Evolutionary conservation across 2,797 vertebrate species (phyloP).

Genomic region (Microhierax caerulescens): DNA sequence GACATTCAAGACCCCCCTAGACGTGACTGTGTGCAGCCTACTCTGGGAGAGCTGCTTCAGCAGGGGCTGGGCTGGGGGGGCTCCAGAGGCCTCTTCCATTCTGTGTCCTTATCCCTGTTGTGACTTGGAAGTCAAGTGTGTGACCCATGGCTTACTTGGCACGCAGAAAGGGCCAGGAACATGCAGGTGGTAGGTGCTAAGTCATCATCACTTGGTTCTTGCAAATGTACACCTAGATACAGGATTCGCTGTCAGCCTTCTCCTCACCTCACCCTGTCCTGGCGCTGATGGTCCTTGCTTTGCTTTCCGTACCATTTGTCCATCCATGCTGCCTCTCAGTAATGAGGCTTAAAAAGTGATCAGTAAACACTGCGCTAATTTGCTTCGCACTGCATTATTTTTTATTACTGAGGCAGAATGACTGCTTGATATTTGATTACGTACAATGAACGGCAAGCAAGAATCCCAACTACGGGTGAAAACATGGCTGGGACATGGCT

Average conservation of each 20-base stretch:
- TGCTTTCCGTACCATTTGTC: neutral
- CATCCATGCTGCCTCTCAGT: neutral
- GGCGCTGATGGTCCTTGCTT: neutral
- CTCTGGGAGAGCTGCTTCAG: no score
- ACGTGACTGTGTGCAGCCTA: no score
- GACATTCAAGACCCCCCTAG: no score
- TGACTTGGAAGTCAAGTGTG: neutral
- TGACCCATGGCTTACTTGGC: neutral
- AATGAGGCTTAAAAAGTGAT: neutral
- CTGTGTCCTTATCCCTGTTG: neutral
- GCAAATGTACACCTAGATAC: fast-evolving
- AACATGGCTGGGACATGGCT: neutral
- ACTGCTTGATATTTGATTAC: neutral
- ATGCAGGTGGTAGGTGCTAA: fast-evolving
- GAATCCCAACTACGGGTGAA: neutral
- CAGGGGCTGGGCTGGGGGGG: no score
- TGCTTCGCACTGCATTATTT: neutral
- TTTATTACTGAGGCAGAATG: neutral
- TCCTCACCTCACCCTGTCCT: neutral
- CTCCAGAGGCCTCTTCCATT: no score
- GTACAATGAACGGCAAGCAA: neutral
- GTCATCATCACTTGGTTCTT: fast-evolving
- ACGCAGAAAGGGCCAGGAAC: neutral
- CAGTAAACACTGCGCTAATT: no score
- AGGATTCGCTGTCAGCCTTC: neutral